Base-by-base conservation (phyloP, 1,140 invertebrate genomes). In the Drosophila nannoptera region DNA sequence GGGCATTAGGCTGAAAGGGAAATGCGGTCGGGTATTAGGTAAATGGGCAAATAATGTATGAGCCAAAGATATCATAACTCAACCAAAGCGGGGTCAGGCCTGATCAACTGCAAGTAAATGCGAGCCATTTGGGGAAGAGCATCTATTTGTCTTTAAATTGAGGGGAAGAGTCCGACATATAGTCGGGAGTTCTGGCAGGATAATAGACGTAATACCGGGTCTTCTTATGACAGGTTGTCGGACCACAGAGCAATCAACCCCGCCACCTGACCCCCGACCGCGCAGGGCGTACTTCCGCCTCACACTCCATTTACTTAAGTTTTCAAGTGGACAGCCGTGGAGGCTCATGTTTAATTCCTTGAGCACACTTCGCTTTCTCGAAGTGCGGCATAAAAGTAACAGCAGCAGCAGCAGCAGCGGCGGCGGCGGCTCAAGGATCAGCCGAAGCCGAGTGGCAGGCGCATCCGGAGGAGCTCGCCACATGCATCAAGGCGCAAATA, bases 281-380 rank as follows among this genome's bases (percentile, higher is more conserved):
- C 43, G 68, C 12, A 82, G 60, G 71, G 63, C 77, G 71, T 50
- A 74, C 66, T 63, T 53, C 50, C 42, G 29, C 60, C 67, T 73
- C 62, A 68, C 68, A 52, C 76, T 75, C 68, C 54, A 65, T 45
- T 54, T 78, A 45, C 48, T 52, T 78, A 68, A 75, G 80, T 50
- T 80, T 67, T 77, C 52, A 60, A 82, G 75, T 69, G 49, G 40
- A 66, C 16, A 36, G 60, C 36, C 46, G 14, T 9, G 45, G 50
- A 60, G 49, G 48, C 80, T 84, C 80, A 84, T 84, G 80, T 77
- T 64, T 84, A 86, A 84, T 84, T 84, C 81, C 67, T 73, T 60
- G 65, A 77, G 59, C 63, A 76, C 64, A 80, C 74, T 83, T 78
- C 59, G 80, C 73, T 66, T 75, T 77, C 65, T 63, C 53, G 55